Base-by-base conservation (phyloP, 2,113 vertebrate genomes). In the Platichthys flesus region DNA sequence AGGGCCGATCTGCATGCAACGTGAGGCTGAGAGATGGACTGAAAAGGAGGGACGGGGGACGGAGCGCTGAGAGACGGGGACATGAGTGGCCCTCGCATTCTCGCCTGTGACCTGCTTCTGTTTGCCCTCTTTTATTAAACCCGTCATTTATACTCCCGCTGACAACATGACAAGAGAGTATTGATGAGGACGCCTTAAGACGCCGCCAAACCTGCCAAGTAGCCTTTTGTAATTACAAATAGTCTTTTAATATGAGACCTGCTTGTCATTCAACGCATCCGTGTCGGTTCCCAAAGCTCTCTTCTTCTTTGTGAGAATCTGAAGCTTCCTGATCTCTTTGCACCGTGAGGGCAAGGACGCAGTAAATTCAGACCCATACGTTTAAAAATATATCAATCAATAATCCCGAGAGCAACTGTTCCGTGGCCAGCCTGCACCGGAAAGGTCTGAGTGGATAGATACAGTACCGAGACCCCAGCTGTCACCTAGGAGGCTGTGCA, bases 121-220 rank as follows among this genome's bases (percentile, higher is more conserved):
- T 90, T 90, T 85, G 75, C 81, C 61, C 68, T 51, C 77, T 73
- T 87, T 92, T 88, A 91, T 87, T 89, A 89, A 92, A 84, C 78
- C 64, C 73, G 55, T 85, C 88, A 85, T 78, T 89, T 83, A 78
- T 67, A 68, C 74, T 68, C 54, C 0, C 1, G 23, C 82, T 71
- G 83, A 87, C 88, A 81, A 49, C 61, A 18, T 70, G 81, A 81
- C 83, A 80, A 49, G 58, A 45, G 67, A 79, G 74, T 68, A 73
- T 66, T 82, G 85, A 88, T 73, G 80, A 86, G 82, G 51, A 70
- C 8, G 69, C 74, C 60, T 83, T 84, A 56, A 51, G 66, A 82
- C 31, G 4, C 66, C 49, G 51, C 42, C 81, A 69, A 71, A 78
- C 68, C 68, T 73, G 65, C 74, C 79, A 61, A 61, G 49, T 0